Percentiles rank a stretch among this genome's conserved stretches.
These are phyloP conservation scores for Dicerorhinus sumatrensis DNA, from an alignment of 2,113 vertebrate genomes.

Conservation along the genomic window DNA sequence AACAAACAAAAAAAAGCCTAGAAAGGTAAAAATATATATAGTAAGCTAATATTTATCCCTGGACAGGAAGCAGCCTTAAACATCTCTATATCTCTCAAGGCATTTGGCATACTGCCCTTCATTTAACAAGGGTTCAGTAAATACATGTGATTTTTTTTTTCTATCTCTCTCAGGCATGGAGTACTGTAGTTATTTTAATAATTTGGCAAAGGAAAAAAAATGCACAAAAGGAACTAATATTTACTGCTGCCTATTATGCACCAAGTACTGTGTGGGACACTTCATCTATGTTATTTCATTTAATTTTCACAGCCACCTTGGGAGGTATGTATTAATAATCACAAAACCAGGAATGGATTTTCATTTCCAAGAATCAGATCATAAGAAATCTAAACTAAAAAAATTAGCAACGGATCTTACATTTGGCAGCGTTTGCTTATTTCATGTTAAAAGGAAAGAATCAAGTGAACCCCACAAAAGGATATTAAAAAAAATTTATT, in stretches of 20 bases:
- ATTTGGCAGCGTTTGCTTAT: conserved; percentile 49
- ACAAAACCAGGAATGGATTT: neutral
- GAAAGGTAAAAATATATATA: conserved; percentile 44
- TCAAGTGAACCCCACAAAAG: neutral
- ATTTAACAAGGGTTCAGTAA: conserved; percentile 59
- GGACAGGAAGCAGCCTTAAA: conserved; percentile 38
- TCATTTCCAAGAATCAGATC: conserved; percentile 56
- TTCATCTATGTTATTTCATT: conserved; percentile 55
- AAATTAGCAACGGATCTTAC: neutral
- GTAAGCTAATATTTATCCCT: conserved; percentile 48
- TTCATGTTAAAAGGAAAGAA: conserved; percentile 55
- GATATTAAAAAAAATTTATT: conserved; percentile 8
- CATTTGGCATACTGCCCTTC: conserved; percentile 25
- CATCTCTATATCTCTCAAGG: conserved; percentile 44
- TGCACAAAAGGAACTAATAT: conserved; percentile 46
- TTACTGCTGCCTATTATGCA: conserved; percentile 46
- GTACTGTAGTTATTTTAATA: conserved; percentile 50
- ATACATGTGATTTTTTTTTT: neutral
- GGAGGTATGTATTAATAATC: conserved; percentile 13
- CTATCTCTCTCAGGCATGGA: neutral
- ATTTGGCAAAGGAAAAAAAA: conserved; percentile 58
- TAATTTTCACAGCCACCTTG: conserved; percentile 58
- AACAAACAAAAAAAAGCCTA: neutral
- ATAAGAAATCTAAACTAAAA: conserved; percentile 59
- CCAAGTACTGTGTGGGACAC: neutral